Evolutionary conservation across 2,797 vertebrate genomes (phyloP).

Genomic region (Darevskia nairensis): DNA sequence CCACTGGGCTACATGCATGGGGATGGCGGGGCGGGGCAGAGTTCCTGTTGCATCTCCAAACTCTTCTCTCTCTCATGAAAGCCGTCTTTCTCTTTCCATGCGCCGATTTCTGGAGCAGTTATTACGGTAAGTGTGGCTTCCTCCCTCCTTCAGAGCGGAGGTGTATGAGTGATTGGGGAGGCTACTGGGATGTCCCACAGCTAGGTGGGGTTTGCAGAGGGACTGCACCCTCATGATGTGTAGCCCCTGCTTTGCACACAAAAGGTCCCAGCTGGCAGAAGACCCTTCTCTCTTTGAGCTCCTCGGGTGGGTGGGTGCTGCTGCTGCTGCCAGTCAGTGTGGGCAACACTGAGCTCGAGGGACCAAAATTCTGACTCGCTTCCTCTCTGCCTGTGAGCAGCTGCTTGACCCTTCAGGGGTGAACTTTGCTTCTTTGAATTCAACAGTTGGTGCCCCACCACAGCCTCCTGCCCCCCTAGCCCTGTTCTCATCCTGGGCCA

Average conservation of each 20-base stretch:
- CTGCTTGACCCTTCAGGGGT: too few relatives aligned
- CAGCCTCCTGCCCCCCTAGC: too few relatives aligned
- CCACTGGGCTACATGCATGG: background rate
- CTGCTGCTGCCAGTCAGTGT: background rate
- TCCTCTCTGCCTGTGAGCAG: too few relatives aligned
- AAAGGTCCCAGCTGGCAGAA: background rate
- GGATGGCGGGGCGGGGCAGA: constrained; percentile 17
- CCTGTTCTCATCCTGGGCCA: too few relatives aligned
- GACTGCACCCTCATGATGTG: background rate
- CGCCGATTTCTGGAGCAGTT: constrained; percentile 77
- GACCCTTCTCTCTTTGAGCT: background rate
- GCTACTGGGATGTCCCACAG: background rate
- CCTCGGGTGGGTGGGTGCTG: too few relatives aligned
- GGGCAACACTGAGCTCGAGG: too few relatives aligned
- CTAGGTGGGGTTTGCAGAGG: background rate
- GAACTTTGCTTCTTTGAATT: too few relatives aligned
- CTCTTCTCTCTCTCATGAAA: constrained; percentile 65
- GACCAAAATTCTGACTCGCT: too few relatives aligned
- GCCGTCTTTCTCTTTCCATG: constrained; percentile 78
- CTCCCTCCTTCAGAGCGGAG: constrained; percentile 6
- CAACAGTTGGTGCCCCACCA: too few relatives aligned
- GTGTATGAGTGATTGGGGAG: constrained; percentile 9
- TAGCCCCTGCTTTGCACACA: background rate
- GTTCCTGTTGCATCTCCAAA: background rate
- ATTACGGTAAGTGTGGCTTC: constrained; percentile 84